phyloP scores from a whole-genome alignment of 2,888 invertebrate species.

The Lochmaea crataegi region DNA sequence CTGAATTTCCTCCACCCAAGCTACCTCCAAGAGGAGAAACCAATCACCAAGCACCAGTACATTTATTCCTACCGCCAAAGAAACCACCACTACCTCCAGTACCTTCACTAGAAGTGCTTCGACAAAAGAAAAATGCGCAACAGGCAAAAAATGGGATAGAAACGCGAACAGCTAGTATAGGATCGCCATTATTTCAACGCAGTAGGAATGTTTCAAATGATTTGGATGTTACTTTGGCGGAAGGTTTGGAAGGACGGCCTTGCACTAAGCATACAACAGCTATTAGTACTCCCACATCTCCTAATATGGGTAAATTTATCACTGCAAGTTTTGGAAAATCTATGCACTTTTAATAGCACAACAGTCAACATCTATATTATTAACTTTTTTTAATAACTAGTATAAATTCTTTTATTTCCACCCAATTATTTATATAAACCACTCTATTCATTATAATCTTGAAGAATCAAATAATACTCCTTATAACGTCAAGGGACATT shows the following conservation, averaged over 20 bases:
- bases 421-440: not conserved
- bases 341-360: constrained; percentile 17
- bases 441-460: not conserved
- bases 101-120: constrained; percentile 72
- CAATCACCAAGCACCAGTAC: constrained; percentile 65
- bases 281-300: constrained; percentile 64
- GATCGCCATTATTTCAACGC: constrained; percentile 73
- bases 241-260: constrained; percentile 41
- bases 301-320: constrained; percentile 58
- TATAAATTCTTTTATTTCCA: not conserved
- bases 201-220: constrained; percentile 71
- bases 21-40: constrained; percentile 68
- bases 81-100: constrained; percentile 81
- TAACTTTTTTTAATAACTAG: not conserved
- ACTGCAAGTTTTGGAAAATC: constrained; percentile 4
- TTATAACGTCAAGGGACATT: not conserved
- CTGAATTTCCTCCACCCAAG: constrained; percentile 63
- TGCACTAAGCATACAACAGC: constrained; percentile 56
- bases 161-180: constrained; percentile 72
- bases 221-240: constrained; percentile 64
- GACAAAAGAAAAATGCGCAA: constrained; percentile 66
- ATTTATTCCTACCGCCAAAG: constrained; percentile 73
- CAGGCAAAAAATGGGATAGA: constrained; percentile 64
- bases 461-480: not conserved
- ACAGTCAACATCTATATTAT: not conserved